Conservation (phyloP, 1,140 invertebrate species). For the Diachasma alloeum region DNA sequence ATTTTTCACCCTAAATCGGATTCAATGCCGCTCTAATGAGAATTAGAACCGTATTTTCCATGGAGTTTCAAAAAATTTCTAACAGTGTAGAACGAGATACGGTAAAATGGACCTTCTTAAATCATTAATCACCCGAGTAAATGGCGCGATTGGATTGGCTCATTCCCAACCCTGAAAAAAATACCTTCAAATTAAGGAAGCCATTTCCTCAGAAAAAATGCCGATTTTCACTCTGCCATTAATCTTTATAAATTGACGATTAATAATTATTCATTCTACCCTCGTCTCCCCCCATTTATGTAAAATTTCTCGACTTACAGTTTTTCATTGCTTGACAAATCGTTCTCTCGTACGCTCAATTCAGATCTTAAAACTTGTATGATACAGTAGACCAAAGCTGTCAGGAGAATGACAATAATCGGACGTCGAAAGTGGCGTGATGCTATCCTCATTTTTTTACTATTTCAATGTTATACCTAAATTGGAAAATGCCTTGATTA, state of each 20-base stretch:
- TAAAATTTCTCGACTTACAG: conserved; percentile 45
- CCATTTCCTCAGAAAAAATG: not conserved
- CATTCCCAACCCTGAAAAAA: no score
- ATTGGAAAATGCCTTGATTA: not conserved
- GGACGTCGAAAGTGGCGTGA: conserved; percentile 47
- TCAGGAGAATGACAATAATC: conserved; percentile 39
- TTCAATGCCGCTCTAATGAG: no score
- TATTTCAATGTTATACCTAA: not conserved
- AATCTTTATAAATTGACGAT: no score
- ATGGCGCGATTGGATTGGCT: no score
- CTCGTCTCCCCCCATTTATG: not conserved
- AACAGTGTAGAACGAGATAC: no score
- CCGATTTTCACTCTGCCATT: no score
- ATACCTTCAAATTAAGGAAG: not conserved
- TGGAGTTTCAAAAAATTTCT: no score
- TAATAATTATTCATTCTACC: not conserved
- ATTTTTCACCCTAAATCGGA: no score
- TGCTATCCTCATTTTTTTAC: conserved; percentile 45
- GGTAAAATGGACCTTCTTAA: no score
- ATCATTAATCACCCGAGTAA: no score
- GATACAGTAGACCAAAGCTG: conserved; percentile 44
- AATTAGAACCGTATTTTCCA: no score
- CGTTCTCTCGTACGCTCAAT: conserved; percentile 39
- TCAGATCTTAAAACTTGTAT: conserved; percentile 50
- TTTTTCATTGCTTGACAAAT: conserved; percentile 51